Evolutionary conservation across 1,140 invertebrate genomes (phyloP).

Genomic region (Drosophila mauritiana): DNA sequence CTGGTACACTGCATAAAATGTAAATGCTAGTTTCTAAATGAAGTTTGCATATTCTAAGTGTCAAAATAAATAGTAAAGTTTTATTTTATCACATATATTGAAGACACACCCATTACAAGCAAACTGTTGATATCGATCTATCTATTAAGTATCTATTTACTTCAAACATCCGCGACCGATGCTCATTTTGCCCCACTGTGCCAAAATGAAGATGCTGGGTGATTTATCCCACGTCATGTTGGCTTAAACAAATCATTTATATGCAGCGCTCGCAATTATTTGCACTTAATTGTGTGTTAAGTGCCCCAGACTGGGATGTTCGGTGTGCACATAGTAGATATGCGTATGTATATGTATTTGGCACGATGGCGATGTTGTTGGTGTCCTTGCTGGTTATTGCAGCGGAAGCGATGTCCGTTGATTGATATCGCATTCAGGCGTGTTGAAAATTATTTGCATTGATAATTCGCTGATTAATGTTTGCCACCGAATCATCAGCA

Average conservation of each 20-base stretch:
- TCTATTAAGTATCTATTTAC: too few relatives aligned
- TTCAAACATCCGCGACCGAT: neutral
- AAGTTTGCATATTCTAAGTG: too few relatives aligned
- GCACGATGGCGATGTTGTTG: slow-evolving; percentile 27
- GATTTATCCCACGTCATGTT: slow-evolving; percentile 68
- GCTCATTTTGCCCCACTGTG: neutral
- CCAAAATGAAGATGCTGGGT: slow-evolving; percentile 58
- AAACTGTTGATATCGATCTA: too few relatives aligned
- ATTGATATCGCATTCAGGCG: slow-evolving; percentile 82
- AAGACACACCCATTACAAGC: too few relatives aligned
- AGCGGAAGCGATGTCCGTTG: slow-evolving; percentile 77
- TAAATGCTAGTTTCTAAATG: too few relatives aligned
- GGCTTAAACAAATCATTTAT: slow-evolving; percentile 82
- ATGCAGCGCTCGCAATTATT: slow-evolving; percentile 82
- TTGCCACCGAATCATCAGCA: slow-evolving; percentile 60
- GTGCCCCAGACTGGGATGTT: slow-evolving; percentile 67
- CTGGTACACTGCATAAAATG: slow-evolving; percentile 28
- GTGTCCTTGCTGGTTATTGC: slow-evolving; percentile 51
- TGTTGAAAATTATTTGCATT: slow-evolving; percentile 83
- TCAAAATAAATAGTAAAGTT: too few relatives aligned
- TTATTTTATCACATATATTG: too few relatives aligned
- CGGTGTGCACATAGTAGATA: neutral
- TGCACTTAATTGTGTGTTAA: slow-evolving; percentile 83
- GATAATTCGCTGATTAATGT: slow-evolving; percentile 83
- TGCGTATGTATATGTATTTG: slow-evolving; percentile 9